A percentile compares a stretch with the other conserved stretches of the same genome.
phyloP scores from a whole-genome alignment of 2,113 vertebrate species.

The Spizaetus ornatus region DNA sequence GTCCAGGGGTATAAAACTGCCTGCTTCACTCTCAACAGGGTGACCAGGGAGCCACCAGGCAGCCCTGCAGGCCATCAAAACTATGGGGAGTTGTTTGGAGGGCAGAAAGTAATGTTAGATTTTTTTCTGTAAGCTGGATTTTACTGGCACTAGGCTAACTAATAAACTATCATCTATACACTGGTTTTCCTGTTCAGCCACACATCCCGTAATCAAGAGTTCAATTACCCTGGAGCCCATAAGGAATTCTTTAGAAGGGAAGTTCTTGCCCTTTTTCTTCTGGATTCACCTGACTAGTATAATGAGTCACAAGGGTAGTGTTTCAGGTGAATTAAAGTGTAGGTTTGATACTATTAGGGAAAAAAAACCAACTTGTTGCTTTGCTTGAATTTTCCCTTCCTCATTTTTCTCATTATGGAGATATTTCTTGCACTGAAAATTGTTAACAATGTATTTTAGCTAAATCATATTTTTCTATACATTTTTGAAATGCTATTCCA shows the following conservation, averaged over 20 bases:
- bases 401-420: not conserved
- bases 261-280: not conserved
- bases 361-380: not conserved
- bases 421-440: not conserved
- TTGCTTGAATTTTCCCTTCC: not conserved
- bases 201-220: not conserved
- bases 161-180: not conserved
- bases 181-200: not conserved
- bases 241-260: not conserved
- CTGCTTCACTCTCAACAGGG: not conserved
- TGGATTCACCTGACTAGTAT: not conserved
- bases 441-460: not conserved
- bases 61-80: not conserved
- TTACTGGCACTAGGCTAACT: not conserved
- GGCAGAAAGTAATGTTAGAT: not conserved
- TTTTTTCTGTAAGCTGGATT: not conserved
- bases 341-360: not conserved
- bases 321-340: not conserved
- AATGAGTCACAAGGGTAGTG: not conserved
- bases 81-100: not conserved
- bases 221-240: not conserved
- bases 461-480: slow-evolving; percentile 5
- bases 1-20: not conserved
- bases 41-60: not conserved
- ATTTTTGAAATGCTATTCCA: not conserved